Evolutionary conservation across 2,113 vertebrate genomes (phyloP), one percentile per base, ranked within the genome.

Genomic region (Aphyosemion australe): DNA sequence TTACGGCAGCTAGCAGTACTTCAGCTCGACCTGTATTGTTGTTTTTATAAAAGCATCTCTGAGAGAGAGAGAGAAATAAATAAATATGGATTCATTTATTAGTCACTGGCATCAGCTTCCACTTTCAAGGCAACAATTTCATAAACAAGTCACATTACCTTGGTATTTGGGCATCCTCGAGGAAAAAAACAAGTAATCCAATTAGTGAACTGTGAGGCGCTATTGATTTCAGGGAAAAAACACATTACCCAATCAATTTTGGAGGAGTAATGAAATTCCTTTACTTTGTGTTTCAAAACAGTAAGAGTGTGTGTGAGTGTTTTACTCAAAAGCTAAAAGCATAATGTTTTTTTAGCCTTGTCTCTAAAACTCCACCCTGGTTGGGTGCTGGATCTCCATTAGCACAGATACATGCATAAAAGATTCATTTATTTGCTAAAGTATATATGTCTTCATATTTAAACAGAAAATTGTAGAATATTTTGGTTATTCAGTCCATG

Each of bases 101-200:
- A 84, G 56, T 82, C 67, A 72, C 50, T 67, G 65, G 78, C 79
- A 84, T 79, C 68, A 80, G 61, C 71, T 68, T 76, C 74, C 69
- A 69, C 69, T 89, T 79, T 83, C 74, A 79, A 88, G 80, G 80
- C 85, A 89, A 89, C 83, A 64, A 86, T 90, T 86, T 89, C 69
- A 86, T 85, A 79, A 90, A 87, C 84, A 85, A 84, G 81, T 86
- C 78, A 84, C 80, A 88, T 84, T 88, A 86, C 65, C 81, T 72
- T 85, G 76, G 83, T 87, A 84, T 91, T 89, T 86, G 76, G 72
- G 78, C 79, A 81, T 83, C 83, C 79, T 69, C 19, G 46, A 87
- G 55, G 67, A 72, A 83, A 88, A 26, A 89, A 87, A 84, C 82
- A 85, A 76, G 70, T 90, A 89, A 91, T 90, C 83, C 70, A 88